Base-by-base conservation (phyloP, 2,113 vertebrate species). In the Barnardius zonarius region DNA sequence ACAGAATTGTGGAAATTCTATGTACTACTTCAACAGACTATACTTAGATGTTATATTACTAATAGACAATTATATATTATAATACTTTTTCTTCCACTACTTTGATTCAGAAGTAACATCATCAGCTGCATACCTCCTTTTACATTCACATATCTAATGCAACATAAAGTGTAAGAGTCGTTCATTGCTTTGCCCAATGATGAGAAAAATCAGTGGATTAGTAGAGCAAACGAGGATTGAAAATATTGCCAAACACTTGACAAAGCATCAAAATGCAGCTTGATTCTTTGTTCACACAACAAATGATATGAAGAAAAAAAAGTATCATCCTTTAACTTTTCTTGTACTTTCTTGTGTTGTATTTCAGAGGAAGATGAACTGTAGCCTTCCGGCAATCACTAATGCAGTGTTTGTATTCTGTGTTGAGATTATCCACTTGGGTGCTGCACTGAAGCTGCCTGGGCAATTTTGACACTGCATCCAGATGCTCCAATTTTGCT, bases 401-500 rank as follows among this genome's bases (percentile, higher is more conserved):
- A 95, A 94, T 88, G 85, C 37, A 93, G 87, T 88, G 95, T 92
- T 97, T 97, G 94, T 95, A 95, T 95, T 96, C 86, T 80, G 55
- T 81, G 85, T 86, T 91, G 66, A 69, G 81, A 95, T 93, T 95
- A 98, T 93, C 81, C 96, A 95, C 92, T 83, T 62, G 92, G 90
- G 96, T 85, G 72, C 78, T 74, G 52, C 91, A 76, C 3, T 90
- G 93, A 96, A 95, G 88, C 87, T 80, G 86, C 77, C 73, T 94
- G 78, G 88, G 92, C 73, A 97, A 91, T 94, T 97, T 49, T 95
- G 90, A 96, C 93, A 96, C 80, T 88, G 84, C 74, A 88, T 90
- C 95, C 96, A 97, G 97, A 97, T 97, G 96, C 92, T 98, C 93
- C 46, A 63, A 83, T 97, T 97, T 97, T 97, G 97, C 97, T 97